Conservation (phyloP, 2,797 vertebrate species). For the Gadopsis bispinosus region DNA sequence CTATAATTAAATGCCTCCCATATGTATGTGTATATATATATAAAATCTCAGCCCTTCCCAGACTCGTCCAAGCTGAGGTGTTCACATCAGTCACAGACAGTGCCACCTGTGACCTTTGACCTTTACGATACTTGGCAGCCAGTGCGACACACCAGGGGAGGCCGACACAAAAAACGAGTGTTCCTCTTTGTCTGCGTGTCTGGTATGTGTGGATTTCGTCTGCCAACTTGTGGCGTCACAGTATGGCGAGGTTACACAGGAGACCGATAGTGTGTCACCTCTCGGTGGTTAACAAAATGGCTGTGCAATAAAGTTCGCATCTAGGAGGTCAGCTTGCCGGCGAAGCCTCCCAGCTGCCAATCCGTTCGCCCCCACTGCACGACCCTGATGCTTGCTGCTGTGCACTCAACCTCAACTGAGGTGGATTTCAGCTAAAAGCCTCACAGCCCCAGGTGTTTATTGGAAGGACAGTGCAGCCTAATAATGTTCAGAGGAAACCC, state of each 20-base stretch:
- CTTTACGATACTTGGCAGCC: constrained; percentile 38
- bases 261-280: constrained; percentile 57
- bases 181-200: constrained; percentile 29
- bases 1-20: constrained; percentile 60
- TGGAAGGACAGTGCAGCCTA: constrained; percentile 57
- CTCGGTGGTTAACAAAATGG: constrained; percentile 72
- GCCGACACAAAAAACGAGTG: constrained; percentile 39
- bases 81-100: constrained; percentile 4
- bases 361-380: constrained; percentile 52
- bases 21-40: constrained; percentile 12
- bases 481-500: constrained; percentile 64
- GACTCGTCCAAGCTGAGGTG: constrained; percentile 20
- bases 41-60: constrained; percentile 2
- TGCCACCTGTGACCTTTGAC: constrained; percentile 53
- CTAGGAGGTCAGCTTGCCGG: constrained; percentile 68
- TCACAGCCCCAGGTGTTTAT: constrained; percentile 65
- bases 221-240: constrained; percentile 46
- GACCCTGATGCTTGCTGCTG: constrained; percentile 51
- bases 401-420: constrained; percentile 70
- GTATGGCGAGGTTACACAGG: constrained; percentile 49
- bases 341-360: constrained; percentile 60
- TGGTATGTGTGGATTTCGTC: constrained; percentile 35
- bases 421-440: constrained; percentile 69
- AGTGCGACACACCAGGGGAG: constrained; percentile 20
- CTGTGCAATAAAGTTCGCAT: constrained; percentile 70